Evolutionary conservation across 2,888 invertebrate species (phyloP), one percentile per base, ranked within the genome.

Genomic region (Napeogenes sylphis): DNA sequence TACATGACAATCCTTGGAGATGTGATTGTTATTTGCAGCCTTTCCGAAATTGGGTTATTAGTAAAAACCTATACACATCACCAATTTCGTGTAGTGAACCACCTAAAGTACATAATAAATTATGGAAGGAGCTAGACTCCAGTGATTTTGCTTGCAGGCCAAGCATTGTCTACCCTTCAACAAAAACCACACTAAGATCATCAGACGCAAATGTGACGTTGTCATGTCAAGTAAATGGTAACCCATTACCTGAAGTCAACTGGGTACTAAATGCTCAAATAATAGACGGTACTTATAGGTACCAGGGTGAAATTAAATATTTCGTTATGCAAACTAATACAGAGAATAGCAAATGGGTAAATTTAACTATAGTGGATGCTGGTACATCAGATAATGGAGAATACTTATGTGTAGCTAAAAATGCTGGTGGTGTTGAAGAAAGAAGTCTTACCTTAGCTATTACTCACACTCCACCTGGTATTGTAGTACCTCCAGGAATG

Each of bases 131-230:
- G 53, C 82, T 94, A 45, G 91, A 91, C 69, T 91, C 93, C 21
- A 93, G 93, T 59, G 93, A 96, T 69, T 97, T 97, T 77, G 97
- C 97, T 13, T 97, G 97, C 80, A 91, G 92, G 59, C 97, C 97
- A 0, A 92, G 92, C 73, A 95, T 97, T 67, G 80, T 94, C 3
- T 93, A 93, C 71, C 94, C 94, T 4, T 84, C 92, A 0, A 83
- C 90, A 0, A 85, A 89, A 69, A 92, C 92, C 12, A 92, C 92
- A 5, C 76, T 94, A 2, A 92, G 94, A 67, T 92, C 93, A 1
- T 91, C 91, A 12, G 93, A 93, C 53, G 91, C 92, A 38, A 94
- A 94, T 70, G 92, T 94, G 8, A 95, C 95, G 0, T 81, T 97
- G 14, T 92, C 92, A 13, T 97, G 97, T 72, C 93, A 93, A 69